Evolutionary conservation across 2,113 vertebrate genomes (phyloP), one percentile per base, ranked within the genome.

Genomic region (Poeciliopsis prolifica): DNA sequence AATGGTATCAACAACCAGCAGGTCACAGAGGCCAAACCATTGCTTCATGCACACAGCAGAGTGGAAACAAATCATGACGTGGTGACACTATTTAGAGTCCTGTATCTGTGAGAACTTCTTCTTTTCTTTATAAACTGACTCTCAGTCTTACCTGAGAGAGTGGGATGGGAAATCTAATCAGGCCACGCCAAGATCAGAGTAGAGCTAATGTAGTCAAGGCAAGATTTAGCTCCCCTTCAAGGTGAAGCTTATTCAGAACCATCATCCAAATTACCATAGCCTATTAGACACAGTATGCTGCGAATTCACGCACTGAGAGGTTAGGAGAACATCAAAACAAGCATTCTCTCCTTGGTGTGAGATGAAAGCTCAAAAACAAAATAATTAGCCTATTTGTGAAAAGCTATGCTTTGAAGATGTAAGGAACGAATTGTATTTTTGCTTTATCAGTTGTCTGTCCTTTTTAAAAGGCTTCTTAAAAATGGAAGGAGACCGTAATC

Each of bases 341-440:
- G 72, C 71, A 70, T 83, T 86, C 82, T 86, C 83, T 70, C 48
- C 86, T 64, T 63, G 82, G 33, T 54, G 67, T 22, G 76, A 91
- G 91, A 92, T 91, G 89, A 91, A 91, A 93, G 88, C 80, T 83
- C 72, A 73, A 89, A 87, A 91, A 86, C 82, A 89, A 91, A 87
- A 88, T 88, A 87, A 91, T 93, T 76, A 86, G 86, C 80, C 82
- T 86, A 84, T 91, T 93, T 91, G 87, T 77, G 78, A 87, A 72
- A 28, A 87, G 86, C 61, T 62, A 79, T 64, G 88, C 91, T 93
- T 93, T 92, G 88, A 92, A 93, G 93, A 87, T 67, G 70, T 51
- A 64, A 81, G 70, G 61, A 74, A 63, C 87, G 67, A 81, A 84
- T 89, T 88, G 61, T 72, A 80, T 87, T 87, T 88, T 77, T 29